Evolutionary conservation across 2,888 invertebrate genomes (phyloP).

Genomic region (Hypomecis punctinalis): DNA sequence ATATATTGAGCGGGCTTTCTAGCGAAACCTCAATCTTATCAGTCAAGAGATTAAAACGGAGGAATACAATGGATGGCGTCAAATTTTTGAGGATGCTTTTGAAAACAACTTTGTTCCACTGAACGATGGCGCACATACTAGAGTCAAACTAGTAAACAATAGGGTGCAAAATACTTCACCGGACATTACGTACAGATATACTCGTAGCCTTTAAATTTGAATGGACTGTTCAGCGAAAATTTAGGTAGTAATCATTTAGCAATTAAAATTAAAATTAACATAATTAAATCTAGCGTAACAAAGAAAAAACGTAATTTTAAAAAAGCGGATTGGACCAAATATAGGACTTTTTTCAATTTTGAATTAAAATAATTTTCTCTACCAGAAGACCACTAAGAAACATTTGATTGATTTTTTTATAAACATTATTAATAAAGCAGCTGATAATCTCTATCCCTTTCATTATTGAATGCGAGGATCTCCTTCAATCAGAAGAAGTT

Average conservation of each 20-base stretch:
- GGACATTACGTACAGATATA: conserved; percentile 30
- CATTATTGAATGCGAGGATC: not conserved
- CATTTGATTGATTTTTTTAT: conserved; percentile 1
- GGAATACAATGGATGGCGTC: not conserved
- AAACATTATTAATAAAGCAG: not conserved
- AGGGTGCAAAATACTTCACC: too few relatives aligned
- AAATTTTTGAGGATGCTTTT: conserved; percentile 1
- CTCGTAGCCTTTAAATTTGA: conserved; percentile 23
- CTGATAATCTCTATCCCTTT: conserved; percentile 2
- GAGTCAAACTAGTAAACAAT: too few relatives aligned
- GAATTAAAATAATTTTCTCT: not conserved
- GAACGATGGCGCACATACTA: conserved; percentile 20
- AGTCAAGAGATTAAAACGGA: too few relatives aligned
- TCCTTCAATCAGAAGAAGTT: conserved; percentile 34
- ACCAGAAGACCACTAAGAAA: not conserved
- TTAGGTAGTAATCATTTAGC: conserved; percentile 31
- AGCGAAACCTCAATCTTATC: too few relatives aligned
- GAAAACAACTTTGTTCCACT: conserved; percentile 9
- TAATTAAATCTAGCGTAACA: not conserved
- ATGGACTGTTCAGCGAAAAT: conserved; percentile 32
- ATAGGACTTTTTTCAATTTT: not conserved
- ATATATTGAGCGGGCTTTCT: too few relatives aligned
- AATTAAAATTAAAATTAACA: not conserved
- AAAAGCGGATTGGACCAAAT: conserved; percentile 6
- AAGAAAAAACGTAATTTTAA: not conserved